Evolutionary conservation across 2,797 vertebrate species (phyloP).

Genomic region (Philypnodon macrostomus): DNA sequence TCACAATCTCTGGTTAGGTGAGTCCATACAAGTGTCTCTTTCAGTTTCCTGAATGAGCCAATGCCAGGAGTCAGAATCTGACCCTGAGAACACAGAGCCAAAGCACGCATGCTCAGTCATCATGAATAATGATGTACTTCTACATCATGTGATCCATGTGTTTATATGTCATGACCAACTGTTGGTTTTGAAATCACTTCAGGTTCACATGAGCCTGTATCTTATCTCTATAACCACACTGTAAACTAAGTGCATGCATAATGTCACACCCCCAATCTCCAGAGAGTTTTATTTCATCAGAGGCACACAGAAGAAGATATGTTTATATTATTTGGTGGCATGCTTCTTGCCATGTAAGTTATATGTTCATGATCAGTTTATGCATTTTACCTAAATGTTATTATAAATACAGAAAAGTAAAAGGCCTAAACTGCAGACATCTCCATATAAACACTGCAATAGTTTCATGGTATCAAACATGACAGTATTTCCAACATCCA

Average conservation of each 20-base stretch:
- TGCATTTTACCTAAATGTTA: too few relatives aligned
- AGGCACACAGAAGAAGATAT: too few relatives aligned
- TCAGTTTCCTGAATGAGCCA: conserved; percentile 17
- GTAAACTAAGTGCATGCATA: not conserved
- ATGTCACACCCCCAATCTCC: not conserved
- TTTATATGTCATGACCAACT: conserved; percentile 19
- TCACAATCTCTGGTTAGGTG: conserved; percentile 1
- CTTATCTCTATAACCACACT: conserved; percentile 8
- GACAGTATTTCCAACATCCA: too few relatives aligned
- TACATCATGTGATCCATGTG: conserved; percentile 29
- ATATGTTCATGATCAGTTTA: too few relatives aligned
- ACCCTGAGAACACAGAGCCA: conserved; percentile 35
- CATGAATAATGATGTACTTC: conserved; percentile 33
- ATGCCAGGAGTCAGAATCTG: conserved; percentile 52
- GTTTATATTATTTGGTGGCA: too few relatives aligned
- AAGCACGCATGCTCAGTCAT: conserved; percentile 44
- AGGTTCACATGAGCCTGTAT: conserved; percentile 2
- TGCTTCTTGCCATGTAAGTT: too few relatives aligned
- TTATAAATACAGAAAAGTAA: too few relatives aligned
- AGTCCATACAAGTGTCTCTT: conserved; percentile 11
- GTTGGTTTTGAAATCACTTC: conserved; percentile 4
- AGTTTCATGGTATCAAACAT: too few relatives aligned
- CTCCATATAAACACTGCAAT: too few relatives aligned
- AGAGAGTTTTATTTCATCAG: too few relatives aligned
- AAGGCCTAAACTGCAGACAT: too few relatives aligned